These are phyloP conservation scores for Glaucidium brasilianum DNA, from an alignment of 2,113 vertebrate genomes.

Conservation along the genomic window DNA sequence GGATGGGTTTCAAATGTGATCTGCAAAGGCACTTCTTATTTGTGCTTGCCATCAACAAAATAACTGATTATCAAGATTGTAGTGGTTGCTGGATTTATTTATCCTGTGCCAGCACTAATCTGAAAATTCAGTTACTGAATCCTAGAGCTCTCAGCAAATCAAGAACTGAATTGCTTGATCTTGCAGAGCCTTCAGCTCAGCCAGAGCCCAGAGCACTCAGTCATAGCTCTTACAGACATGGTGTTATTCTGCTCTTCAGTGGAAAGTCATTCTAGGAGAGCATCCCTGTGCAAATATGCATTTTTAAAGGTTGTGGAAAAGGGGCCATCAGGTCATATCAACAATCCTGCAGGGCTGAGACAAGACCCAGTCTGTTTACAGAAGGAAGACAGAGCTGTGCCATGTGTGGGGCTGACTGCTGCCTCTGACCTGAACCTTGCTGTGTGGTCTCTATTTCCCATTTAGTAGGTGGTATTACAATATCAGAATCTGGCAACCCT, in stretches of 20 bases:
- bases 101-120: not conserved
- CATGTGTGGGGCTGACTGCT: not conserved
- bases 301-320: not conserved
- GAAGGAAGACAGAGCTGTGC: not conserved
- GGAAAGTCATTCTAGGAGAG: not conserved
- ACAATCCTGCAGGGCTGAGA: not conserved
- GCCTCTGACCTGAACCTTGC: not conserved
- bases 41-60: not conserved
- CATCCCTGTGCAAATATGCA: not conserved
- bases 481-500: not conserved
- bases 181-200: not conserved
- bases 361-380: not conserved
- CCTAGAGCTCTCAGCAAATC: not conserved
- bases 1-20: fast-evolving
- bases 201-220: not conserved
- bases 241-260: not conserved
- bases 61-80: not conserved
- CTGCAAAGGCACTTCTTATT: not conserved
- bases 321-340: not conserved
- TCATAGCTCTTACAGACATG: not conserved
- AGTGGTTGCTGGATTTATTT: not conserved
- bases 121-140: not conserved
- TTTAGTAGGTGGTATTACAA: not conserved
- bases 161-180: not conserved
- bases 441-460: not conserved